Conservation (phyloP, 2,888 invertebrate genomes). For the Lampropteryx suffumata region DNA sequence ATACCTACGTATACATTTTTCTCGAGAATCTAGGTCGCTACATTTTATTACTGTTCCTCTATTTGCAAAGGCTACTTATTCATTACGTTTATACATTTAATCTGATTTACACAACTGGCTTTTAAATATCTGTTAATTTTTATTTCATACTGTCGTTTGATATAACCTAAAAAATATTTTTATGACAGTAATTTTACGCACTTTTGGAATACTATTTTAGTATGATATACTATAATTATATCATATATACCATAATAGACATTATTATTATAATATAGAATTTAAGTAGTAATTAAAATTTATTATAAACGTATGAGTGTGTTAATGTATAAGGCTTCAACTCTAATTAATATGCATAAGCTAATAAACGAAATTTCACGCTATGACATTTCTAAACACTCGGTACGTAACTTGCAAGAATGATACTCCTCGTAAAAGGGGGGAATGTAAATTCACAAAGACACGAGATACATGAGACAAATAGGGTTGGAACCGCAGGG, state of each 20-base stretch:
- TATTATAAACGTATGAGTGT: too few species aligned
- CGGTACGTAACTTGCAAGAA: constrained; percentile 24
- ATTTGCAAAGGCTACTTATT: neutral
- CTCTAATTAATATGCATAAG: constrained; percentile 23
- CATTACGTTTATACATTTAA: too few species aligned
- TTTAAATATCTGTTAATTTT: too few species aligned
- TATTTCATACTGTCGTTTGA: too few species aligned
- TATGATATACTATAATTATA: too few species aligned
- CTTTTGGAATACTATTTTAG: too few species aligned
- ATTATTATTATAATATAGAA: too few species aligned
- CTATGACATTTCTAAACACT: constrained; percentile 30
- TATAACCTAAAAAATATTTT: too few species aligned
- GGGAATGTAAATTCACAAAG: constrained; percentile 36
- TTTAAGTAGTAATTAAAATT: too few species aligned
- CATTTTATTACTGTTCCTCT: neutral
- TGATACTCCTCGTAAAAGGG: constrained; percentile 28
- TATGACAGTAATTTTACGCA: too few species aligned
- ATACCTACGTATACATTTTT: constrained; percentile 11
- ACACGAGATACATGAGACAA: constrained; percentile 39
- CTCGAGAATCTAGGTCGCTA: constrained; percentile 9
- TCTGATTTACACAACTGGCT: too few species aligned
- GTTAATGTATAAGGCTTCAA: constrained; percentile 1
- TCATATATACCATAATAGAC: too few species aligned
- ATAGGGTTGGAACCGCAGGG: constrained; percentile 43
- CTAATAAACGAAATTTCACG: constrained; percentile 25